Conservation (phyloP, 2,113 vertebrate species). For the Eurystomus gularis region DNA sequence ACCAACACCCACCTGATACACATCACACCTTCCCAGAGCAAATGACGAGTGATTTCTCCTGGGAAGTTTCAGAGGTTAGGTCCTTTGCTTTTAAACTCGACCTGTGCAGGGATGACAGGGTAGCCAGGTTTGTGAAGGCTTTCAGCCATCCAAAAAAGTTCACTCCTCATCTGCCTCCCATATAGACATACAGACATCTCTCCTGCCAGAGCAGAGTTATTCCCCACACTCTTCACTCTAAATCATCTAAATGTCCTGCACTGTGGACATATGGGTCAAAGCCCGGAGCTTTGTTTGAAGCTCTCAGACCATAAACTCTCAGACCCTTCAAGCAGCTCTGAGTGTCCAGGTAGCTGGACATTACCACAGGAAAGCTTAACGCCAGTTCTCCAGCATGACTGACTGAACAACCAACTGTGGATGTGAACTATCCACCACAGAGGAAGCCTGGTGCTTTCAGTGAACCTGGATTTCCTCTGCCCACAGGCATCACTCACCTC, state of each 20-base stretch:
- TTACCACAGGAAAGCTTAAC: background rate
- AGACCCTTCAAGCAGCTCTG: background rate
- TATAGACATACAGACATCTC: background rate
- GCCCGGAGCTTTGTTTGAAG: background rate
- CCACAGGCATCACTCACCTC: background rate
- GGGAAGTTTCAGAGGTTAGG: background rate
- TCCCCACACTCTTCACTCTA: background rate
- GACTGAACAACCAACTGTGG: background rate
- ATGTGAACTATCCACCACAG: background rate
- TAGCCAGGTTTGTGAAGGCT: background rate
- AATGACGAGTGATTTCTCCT: background rate
- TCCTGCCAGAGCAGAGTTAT: background rate
- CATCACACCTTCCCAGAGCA: rapidly evolving
- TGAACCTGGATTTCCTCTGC: background rate
- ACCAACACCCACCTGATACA: background rate
- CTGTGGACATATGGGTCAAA: background rate
- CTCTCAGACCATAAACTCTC: background rate
- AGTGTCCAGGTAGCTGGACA: background rate
- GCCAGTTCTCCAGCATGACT: background rate
- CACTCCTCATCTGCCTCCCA: background rate
- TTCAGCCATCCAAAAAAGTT: background rate
- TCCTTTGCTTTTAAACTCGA: background rate
- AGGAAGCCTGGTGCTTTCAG: background rate
- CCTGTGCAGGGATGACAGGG: background rate
- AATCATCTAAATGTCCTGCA: background rate